Percentiles rank a stretch among this genome's conserved stretches.
Evolutionary conservation across 2,113 vertebrate species (phyloP).

Genomic region (Prinia subflava): DNA sequence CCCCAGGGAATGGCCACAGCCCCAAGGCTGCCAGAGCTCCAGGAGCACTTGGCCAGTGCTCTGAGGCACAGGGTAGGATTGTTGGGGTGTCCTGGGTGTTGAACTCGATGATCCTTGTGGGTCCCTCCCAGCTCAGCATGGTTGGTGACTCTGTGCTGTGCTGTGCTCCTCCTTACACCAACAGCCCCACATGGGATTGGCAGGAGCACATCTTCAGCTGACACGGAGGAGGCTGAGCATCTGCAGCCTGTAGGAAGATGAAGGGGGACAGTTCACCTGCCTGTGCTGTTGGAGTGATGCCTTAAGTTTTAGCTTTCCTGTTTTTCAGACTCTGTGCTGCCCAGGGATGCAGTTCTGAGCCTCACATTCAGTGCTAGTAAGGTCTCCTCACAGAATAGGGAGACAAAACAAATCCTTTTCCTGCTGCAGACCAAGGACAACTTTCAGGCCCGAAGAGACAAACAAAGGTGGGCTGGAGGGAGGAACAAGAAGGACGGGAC

Average conservation of each 20-base stretch:
- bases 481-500: neutral
- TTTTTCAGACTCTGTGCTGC: neutral
- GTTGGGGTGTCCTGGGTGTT: neutral
- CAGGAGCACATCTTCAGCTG: neutral
- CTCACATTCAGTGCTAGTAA: neutral
- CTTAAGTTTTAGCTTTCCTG: neutral
- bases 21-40: neutral
- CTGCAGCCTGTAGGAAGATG: neutral
- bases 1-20: accelerated
- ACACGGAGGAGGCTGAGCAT: neutral
- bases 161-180: neutral
- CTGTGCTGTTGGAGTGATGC: neutral
- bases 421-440: neutral
- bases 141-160: neutral
- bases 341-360: neutral
- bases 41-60: accelerated
- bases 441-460: neutral
- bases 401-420: neutral
- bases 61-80: neutral
- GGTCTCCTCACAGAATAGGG: neutral
- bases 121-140: neutral
- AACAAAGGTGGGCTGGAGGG: neutral
- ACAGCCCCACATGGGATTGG: neutral
- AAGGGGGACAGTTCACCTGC: neutral
- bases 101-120: neutral